Evolutionary conservation across 2,888 invertebrate species (phyloP).

Genomic region (Entomobrya proxima): DNA sequence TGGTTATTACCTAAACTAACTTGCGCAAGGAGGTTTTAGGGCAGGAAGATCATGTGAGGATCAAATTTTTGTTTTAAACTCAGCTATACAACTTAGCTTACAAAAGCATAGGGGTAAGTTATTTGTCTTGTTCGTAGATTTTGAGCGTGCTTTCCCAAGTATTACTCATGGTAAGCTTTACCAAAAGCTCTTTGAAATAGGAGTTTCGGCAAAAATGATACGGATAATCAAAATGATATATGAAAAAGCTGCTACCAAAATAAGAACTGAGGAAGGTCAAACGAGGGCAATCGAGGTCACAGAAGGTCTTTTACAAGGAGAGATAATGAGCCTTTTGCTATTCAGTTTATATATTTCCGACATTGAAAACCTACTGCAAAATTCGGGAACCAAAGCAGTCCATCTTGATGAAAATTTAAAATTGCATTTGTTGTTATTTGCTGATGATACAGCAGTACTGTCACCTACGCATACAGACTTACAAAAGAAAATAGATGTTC

Average conservation of each 20-base stretch:
- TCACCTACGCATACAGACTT: neutral
- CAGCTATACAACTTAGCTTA: too few species aligned
- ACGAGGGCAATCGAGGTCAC: neutral
- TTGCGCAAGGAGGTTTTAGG: too few species aligned
- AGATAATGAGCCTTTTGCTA: too few species aligned
- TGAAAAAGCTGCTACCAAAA: neutral
- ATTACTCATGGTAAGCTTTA: constrained; percentile 17
- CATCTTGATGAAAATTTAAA: neutral
- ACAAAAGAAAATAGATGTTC: neutral
- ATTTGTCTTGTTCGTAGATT: constrained; percentile 46
- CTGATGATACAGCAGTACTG: neutral
- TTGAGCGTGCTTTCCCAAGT: constrained; percentile 42
- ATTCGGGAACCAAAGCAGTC: too few species aligned
- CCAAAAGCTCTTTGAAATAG: neutral
- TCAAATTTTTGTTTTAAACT: too few species aligned
- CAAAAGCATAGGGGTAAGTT: too few species aligned
- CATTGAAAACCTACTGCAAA: too few species aligned
- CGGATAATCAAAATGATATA: constrained; percentile 3
- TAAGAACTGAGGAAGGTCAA: neutral
- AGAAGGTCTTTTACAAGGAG: too few species aligned
- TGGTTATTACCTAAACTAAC: too few species aligned
- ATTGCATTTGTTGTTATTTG: neutral
- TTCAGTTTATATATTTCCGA: too few species aligned
- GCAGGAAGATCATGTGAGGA: too few species aligned
- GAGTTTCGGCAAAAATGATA: constrained; percentile 11